phyloP scores from a whole-genome alignment of 2,113 vertebrate genomes.

The Callaeas wilsoni region DNA sequence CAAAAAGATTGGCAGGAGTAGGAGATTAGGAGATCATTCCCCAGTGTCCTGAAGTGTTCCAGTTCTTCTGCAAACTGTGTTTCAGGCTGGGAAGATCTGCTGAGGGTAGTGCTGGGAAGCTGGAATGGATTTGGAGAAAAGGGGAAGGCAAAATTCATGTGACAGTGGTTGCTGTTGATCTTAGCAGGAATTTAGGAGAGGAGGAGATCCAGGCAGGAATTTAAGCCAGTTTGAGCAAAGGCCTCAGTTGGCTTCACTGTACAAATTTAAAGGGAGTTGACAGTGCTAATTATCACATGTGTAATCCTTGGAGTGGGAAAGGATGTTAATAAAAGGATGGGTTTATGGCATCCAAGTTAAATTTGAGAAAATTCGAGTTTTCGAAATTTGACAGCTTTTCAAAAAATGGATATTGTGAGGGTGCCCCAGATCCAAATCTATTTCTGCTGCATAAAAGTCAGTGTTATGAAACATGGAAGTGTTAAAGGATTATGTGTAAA shows the following conservation, averaged over 20 bases:
- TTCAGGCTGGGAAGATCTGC: not conserved
- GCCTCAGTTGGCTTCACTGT: not conserved
- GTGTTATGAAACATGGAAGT: not conserved
- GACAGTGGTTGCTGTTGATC: not conserved
- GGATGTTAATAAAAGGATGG: not conserved
- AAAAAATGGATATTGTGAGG: not conserved
- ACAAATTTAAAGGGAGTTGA: not conserved
- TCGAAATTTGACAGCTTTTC: not conserved
- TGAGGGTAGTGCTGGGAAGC: not conserved
- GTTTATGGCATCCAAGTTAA: not conserved
- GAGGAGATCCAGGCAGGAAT: not conserved
- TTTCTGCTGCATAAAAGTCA: not conserved
- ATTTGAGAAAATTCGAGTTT: not conserved
- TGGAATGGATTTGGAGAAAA: not conserved
- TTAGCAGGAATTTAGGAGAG: not conserved
- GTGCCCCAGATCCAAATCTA: not conserved
- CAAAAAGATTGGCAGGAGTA: not conserved
- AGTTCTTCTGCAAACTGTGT: not conserved
- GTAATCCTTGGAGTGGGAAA: not conserved
- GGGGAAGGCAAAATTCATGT: not conserved
- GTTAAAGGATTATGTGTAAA: not conserved
- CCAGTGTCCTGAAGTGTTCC: not conserved
- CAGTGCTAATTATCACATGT: not conserved
- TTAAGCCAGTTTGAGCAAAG: not conserved
- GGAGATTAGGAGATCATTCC: not conserved